Conservation (phyloP, 2,113 vertebrate species). For the Bos indicus region DNA sequence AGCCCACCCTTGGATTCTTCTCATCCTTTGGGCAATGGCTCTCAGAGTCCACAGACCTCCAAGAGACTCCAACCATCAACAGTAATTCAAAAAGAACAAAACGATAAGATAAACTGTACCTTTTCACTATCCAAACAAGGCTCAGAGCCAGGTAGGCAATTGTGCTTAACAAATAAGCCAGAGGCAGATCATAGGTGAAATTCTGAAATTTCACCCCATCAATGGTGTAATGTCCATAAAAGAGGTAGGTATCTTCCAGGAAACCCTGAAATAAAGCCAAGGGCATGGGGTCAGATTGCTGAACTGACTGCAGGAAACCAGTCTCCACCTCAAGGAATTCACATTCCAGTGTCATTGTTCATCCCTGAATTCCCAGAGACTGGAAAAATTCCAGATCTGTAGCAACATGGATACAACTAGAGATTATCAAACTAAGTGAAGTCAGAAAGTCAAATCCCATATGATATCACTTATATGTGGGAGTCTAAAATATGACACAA, state of each 20-base stretch:
- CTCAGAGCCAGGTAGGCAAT: conserved; percentile 90
- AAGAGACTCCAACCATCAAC: neutral
- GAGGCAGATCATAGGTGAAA: conserved; percentile 86
- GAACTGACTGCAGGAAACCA: neutral
- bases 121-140: conserved; percentile 93
- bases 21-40: neutral
- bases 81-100: neutral
- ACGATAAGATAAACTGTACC: conserved; percentile 77
- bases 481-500: neutral
- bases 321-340: neutral
- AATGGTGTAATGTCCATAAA: conserved; percentile 93
- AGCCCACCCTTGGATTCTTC: neutral
- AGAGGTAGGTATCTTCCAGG: conserved; percentile 93
- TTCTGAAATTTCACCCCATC: conserved; percentile 77
- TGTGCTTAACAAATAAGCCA: conserved; percentile 92
- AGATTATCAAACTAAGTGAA: neutral
- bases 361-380: neutral
- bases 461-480: neutral
- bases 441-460: neutral
- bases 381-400: neutral
- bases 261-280: conserved; percentile 86
- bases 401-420: neutral
- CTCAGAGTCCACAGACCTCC: neutral
- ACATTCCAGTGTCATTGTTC: neutral
- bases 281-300: conserved; percentile 22